Percentiles rank a stretch among this genome's conserved stretches.
Evolutionary conservation across 1,140 invertebrate species (phyloP).

Genomic region (Vanessa tameamea): DNA sequence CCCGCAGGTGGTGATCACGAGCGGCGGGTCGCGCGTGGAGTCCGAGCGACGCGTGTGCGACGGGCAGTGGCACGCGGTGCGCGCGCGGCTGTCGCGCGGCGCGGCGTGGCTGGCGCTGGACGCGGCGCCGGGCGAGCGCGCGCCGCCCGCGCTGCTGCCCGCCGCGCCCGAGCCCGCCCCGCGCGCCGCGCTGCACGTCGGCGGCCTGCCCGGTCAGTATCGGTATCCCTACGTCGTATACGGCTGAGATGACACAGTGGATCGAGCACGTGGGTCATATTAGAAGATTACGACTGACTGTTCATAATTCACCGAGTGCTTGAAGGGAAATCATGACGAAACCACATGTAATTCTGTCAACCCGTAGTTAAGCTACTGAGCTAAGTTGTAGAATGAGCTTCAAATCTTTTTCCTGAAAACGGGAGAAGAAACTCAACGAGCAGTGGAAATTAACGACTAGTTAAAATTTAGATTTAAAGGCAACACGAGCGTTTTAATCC

Average conservation of each 20-base stretch:
- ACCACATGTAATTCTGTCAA: too few species aligned
- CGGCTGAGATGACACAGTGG: too few species aligned
- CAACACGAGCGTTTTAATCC: background rate
- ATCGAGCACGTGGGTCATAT: too few species aligned
- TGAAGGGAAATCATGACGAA: too few species aligned
- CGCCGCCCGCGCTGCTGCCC: conserved; percentile 75
- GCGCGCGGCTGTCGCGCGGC: conserved; percentile 86
- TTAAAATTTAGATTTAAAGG: too few species aligned
- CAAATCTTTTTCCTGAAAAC: background rate
- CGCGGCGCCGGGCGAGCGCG: conserved; percentile 47
- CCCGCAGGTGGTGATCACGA: conserved; percentile 52
- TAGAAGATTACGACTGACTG: too few species aligned
- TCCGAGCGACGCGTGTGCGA: conserved; percentile 86
- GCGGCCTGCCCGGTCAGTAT: conserved; percentile 89
- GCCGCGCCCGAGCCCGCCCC: conserved; percentile 33
- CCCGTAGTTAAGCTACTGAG: too few species aligned
- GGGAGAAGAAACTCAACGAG: background rate
- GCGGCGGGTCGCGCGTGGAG: conserved; percentile 34
- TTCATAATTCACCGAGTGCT: too few species aligned
- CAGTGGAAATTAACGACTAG: too few species aligned
- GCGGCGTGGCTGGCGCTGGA: conserved; percentile 87
- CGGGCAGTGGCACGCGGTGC: conserved; percentile 92
- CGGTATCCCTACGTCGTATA: too few species aligned
- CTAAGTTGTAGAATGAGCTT: too few species aligned
- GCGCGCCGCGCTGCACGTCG: conserved; percentile 86